Percentiles rank a stretch among this genome's conserved stretches.
Conservation (phyloP, 2,888 invertebrate species). For the Antheraea yamamai region DNA sequence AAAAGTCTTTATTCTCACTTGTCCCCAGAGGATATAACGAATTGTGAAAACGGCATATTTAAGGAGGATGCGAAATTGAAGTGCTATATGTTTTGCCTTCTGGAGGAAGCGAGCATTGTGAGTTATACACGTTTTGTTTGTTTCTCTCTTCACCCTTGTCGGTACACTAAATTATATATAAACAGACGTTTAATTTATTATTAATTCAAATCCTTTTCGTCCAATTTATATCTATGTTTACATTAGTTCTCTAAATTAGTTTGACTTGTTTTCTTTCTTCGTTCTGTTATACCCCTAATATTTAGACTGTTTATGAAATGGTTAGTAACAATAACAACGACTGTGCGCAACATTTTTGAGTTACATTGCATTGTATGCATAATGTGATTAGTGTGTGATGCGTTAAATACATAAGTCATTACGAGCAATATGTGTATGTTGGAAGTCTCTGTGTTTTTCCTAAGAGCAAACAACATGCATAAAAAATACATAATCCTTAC, state of each 20-base stretch:
- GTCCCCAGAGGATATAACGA: constrained; percentile 78
- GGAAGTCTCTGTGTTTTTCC: too few relatives aligned
- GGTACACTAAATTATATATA: constrained; percentile 56
- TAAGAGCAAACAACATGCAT: too few relatives aligned
- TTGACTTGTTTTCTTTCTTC: not conserved
- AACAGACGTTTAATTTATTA: constrained; percentile 61
- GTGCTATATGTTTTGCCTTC: constrained; percentile 80
- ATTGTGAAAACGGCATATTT: constrained; percentile 82
- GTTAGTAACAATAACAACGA: not conserved
- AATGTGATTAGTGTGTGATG: not conserved
- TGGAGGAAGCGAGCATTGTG: constrained; percentile 78
- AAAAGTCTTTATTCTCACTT: constrained; percentile 71
- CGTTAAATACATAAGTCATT: too few relatives aligned
- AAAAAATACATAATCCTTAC: too few relatives aligned
- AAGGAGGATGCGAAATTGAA: constrained; percentile 79
- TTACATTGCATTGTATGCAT: not conserved
- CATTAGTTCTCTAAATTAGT: not conserved
- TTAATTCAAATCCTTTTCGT: constrained; percentile 46
- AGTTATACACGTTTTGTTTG: constrained; percentile 67
- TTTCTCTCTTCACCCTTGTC: constrained; percentile 51
- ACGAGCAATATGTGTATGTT: too few relatives aligned
- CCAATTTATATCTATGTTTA: constrained; percentile 13
- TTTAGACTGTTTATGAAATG: not conserved
- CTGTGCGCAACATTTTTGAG: not conserved
- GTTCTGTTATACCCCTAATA: too few relatives aligned